These are phyloP conservation scores for Capra hircus DNA, from an alignment of 2,113 vertebrate genomes.

Conservation along the genomic window DNA sequence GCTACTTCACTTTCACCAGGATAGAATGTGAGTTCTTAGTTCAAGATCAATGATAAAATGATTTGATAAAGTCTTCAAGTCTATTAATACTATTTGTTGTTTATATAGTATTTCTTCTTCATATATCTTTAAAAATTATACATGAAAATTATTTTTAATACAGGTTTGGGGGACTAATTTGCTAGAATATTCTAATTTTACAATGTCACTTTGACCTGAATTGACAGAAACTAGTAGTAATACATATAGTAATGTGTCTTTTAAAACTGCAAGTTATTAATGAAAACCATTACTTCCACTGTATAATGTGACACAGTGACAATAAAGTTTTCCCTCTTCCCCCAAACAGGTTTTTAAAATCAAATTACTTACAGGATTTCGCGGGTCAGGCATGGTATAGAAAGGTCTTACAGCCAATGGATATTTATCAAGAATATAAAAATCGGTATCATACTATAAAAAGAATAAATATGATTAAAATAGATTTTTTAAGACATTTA, in stretches of 20 bases:
- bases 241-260: not conserved
- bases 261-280: conserved; percentile 26
- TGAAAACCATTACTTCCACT: conserved; percentile 22
- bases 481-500: not conserved
- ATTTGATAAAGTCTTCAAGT: not conserved
- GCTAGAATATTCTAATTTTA: conserved; percentile 24
- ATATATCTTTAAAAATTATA: not conserved
- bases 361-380: conserved; percentile 86
- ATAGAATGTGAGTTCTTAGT: not conserved
- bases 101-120: not conserved
- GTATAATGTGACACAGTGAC: not conserved
- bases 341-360: conserved; percentile 11
- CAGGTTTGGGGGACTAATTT: not conserved
- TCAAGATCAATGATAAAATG: not conserved
- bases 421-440: conserved; percentile 99
- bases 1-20: not conserved
- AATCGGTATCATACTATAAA: conserved; percentile 96
- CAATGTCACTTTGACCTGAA: not conserved
- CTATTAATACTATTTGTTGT: not conserved
- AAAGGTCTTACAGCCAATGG: conserved; percentile 97
- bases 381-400: conserved; percentile 99
- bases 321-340: not conserved
- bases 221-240: not conserved
- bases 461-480: conserved; percentile 57
- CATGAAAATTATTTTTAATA: conserved; percentile 9